Base-by-base conservation (phyloP, 2,113 vertebrate species). In the Myxocyprinus asiaticus region DNA sequence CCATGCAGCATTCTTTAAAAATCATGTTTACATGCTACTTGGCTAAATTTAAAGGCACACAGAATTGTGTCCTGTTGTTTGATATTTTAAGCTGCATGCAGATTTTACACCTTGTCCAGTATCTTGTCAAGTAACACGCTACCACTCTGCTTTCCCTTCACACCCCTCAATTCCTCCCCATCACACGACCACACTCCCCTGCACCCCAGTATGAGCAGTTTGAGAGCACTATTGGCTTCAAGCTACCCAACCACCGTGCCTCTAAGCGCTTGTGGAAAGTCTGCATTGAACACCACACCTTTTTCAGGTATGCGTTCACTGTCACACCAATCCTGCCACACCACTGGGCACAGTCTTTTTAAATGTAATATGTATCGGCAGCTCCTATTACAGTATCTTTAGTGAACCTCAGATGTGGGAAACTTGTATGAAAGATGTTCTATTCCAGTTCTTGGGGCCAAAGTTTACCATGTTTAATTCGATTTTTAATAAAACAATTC, bases 181-280 rank as follows among this genome's bases (percentile, higher is more conserved):
- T 74, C 68, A 78, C 76, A 75, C 66, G 76, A 15, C 72, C 17
- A 77, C 76, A 82, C 80, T 76, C 81, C 76, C 86, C 85, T 84
- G 82, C 48, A 79, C 81, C 66, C 84, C 90, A 97, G 98, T 99
- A 99, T 0, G 98, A 99, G 87, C 98, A 99, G 91, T 99, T 99
- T 90, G 98, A 99, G 90, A 99, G 98, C 92, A 99, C 98, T 80
- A 99, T 99, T 85, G 98, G 98, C 91, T 99, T 99, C 92, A 99
- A 99, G 91, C 94, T 99, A 85, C 98, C 98, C 79, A 98, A 99
- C 91, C 98, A 99, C 84, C 95, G 97, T 84, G 98, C 98, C 0
- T 98, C 98, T 74, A 99, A 99, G 92, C 94, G 98, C 81, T 91
- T 99, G 86, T 99, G 98, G 98, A 99, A 99, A 88, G 98, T 99